Evolutionary conservation across 1,140 invertebrate genomes (phyloP), one percentile per base, ranked within the genome.

Genomic region (Drosophila nannoptera): DNA sequence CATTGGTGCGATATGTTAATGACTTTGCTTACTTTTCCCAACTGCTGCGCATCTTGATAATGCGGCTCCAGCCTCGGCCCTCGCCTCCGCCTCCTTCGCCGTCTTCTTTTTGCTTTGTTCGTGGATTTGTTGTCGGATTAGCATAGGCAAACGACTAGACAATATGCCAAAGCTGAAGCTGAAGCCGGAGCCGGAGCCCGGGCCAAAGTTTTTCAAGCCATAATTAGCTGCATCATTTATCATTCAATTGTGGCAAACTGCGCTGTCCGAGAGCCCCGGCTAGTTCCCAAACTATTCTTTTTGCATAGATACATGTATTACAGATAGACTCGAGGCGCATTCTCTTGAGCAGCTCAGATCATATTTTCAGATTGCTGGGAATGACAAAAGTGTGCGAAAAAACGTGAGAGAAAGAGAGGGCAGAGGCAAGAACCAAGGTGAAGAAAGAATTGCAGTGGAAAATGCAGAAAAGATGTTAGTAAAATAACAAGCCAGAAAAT

Each of bases 1-100:
- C 80, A 84, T 84, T 84, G 80, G 76, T 68, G 81, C 81, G 80
- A 84, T 84, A 84, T 84, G 80, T 84, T 84, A 84, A 84, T 86
- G 80, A 84, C 81, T 76, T 66, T 80, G 80, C 80, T 86, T 84
- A 73, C 73, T 73, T 80, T 69, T 45, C 53, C 48, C 65, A 61
- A 42, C 55, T 43, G 70, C 50, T 32, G 36, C 54, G 22, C 60
- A 81, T 77, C 64, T 64, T 66, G 68, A 83, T 78, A 65, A 49
- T 70, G 22, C 52, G 52, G 22, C 56, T 50, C 45, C 36, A 9
- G 11, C 22, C 48, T 32, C 11, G n/a, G 36, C 31, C 11, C 32
- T 64, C 38, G 38, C 16, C 36, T 42, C 5, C n/a, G 5, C 5
- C 7, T 43, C 11, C 38, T 55, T 35, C 22, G 22, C 40, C 38